These are phyloP conservation scores for Andricus grossulariae DNA, from an alignment of 1,140 invertebrate genomes.

Conservation along the genomic window DNA sequence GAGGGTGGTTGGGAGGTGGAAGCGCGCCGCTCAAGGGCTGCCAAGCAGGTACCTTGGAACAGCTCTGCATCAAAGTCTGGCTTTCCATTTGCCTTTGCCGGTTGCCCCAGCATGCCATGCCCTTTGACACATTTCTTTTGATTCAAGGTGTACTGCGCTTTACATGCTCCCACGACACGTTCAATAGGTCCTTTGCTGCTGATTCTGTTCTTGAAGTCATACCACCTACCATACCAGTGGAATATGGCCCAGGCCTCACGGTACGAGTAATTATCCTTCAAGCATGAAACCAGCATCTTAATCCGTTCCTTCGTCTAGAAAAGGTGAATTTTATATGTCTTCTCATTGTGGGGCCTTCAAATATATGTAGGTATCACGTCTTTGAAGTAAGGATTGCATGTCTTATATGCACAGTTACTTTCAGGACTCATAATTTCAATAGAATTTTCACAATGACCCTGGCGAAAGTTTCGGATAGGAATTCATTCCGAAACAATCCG, in stretches of 20 bases:
- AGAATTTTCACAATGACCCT: too few relatives aligned
- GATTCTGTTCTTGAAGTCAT: conserved; percentile 24
- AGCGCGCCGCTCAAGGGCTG: conserved; percentile 18
- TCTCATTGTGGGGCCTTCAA: neutral
- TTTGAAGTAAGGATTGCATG: too few relatives aligned
- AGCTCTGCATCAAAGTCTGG: conserved; percentile 30
- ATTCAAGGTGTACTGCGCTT: conserved; percentile 60
- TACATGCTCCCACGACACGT: conserved; percentile 37
- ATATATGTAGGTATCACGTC: neutral
- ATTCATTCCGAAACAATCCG: too few relatives aligned
- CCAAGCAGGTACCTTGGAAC: conserved; percentile 15
- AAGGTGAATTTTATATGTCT: conserved; percentile 4
- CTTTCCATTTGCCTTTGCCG: conserved; percentile 54
- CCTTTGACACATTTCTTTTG: conserved; percentile 67
- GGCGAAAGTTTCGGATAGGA: too few relatives aligned
- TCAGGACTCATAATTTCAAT: too few relatives aligned
- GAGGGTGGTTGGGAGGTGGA: neutral
- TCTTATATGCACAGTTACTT: too few relatives aligned
- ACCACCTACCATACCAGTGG: neutral
- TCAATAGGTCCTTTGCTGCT: conserved; percentile 30
- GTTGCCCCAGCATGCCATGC: conserved; percentile 35
- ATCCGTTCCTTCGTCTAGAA: neutral
- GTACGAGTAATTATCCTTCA: neutral
- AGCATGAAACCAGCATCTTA: conserved; percentile 21
- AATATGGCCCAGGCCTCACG: conserved; percentile 2